A percentile compares a stretch with the other conserved stretches of the same genome.
These are phyloP conservation scores for Phalacrocorax aristotelis DNA, from an alignment of 2,113 vertebrate species.

Conservation along the genomic window DNA sequence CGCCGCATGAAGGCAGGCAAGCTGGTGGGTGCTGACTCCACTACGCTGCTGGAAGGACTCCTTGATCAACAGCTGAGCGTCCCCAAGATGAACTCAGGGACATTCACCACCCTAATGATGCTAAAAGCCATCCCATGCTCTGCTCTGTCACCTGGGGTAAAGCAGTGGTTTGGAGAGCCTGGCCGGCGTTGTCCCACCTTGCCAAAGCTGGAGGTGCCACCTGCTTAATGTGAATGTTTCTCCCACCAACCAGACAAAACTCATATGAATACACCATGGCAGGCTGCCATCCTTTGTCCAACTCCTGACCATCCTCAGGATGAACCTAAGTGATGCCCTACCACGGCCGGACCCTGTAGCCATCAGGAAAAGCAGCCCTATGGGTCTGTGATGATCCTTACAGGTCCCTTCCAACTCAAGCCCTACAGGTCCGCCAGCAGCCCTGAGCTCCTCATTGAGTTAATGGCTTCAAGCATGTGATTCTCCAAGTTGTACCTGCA, in stretches of 20 bases:
- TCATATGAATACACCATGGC: fast-evolving
- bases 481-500: background rate
- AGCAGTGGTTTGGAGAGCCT: background rate
- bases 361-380: background rate
- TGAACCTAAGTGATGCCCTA: background rate
- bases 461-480: background rate
- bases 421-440: background rate
- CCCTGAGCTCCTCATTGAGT: background rate
- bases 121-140: background rate
- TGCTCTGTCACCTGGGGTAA: background rate
- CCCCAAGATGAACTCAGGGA: background rate
- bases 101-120: fast-evolving
- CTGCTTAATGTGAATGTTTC: background rate
- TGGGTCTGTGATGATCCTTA: background rate
- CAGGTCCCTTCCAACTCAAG: background rate
- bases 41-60: background rate
- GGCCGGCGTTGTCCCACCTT: fast-evolving
- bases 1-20: fast-evolving
- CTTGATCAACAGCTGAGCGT: background rate
- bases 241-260: background rate
- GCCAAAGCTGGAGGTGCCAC: background rate
- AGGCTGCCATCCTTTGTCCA: background rate
- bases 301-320: background rate
- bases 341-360: fast-evolving
- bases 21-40: background rate